Base-by-base conservation (phyloP, 2,888 invertebrate species). In the Ichneumoninae sp. region DNA sequence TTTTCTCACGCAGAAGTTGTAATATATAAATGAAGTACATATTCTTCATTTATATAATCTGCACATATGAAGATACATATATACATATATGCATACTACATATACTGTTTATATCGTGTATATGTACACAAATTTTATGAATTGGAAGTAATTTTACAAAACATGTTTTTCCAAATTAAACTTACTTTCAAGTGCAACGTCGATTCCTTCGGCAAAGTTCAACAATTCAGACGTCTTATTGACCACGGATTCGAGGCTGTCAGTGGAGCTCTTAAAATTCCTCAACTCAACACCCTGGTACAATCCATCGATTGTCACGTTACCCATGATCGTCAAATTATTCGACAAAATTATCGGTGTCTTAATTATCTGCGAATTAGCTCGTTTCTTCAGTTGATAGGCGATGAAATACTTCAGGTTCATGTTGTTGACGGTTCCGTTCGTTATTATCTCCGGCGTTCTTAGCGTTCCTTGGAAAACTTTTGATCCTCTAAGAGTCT, bases 401-500 rank as follows among this genome's bases (percentile, higher is more conserved):
- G 87, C 76, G 2, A 85, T 60, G 22, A 91, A 76, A 19, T 87
- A 65, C 1, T 76, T 88, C 6, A 93, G 19, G 57, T 91, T 87
- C 2, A 91, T 73, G 8, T 89, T 89, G 47, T 93, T 93, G 3
- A 92, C 78, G 0, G 86, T 33, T 26, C 91, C 89, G 10, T 89
- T 81, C 1, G 89, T 78, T 3, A 83, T 33, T n/a, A 93, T 71
- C 5, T 78, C 65, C 10, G 89, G 82, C 2, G 87, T 75, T n/a
- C 77, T 82, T 0, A 92, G 1, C 1, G 65, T 83, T 22, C 91
- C 91, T 63, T 85, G 79, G 13, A 93, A 86, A 4, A 60, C 87
- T 89, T 94, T 95, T 66, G 85, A 89, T 8, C 94, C 94, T 7
- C 86, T 90, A 33, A 95, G 92, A 30, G 83, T 89, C 91, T 95